Evolutionary conservation across 2,888 invertebrate genomes (phyloP).

Genomic region (Stenchaetothrips biformis): DNA sequence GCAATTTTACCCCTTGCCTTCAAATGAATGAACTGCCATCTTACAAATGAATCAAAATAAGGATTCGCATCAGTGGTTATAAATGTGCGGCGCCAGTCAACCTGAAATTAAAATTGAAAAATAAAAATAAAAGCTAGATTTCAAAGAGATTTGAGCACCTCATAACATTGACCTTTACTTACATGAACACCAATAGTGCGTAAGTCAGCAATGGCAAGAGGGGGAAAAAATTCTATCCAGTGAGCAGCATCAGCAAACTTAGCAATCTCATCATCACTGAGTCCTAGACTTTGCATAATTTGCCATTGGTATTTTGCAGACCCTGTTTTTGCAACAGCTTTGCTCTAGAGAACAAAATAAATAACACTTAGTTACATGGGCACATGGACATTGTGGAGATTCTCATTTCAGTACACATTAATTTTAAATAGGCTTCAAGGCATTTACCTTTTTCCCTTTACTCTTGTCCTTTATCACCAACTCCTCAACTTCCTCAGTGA

Average conservation of each 20-base stretch:
- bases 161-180: slow-evolving; percentile 42
- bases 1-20: slow-evolving; percentile 83
- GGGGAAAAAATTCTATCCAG: slow-evolving; percentile 98
- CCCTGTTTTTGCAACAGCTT: slow-evolving; percentile 88
- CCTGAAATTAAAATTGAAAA: slow-evolving; percentile 53
- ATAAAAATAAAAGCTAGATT: slow-evolving; percentile 3
- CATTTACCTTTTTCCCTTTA: slow-evolving; percentile 75
- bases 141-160: slow-evolving; percentile 28
- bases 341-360: slow-evolving; percentile 59
- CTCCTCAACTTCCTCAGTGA: slow-evolving; percentile 49
- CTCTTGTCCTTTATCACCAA: slow-evolving; percentile 73
- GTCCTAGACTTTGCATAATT: slow-evolving; percentile 91
- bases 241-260: slow-evolving; percentile 84
- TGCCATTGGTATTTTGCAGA: slow-evolving; percentile 94
- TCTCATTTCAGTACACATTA: slow-evolving; percentile 4
- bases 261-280: slow-evolving; percentile 85
- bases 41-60: slow-evolving; percentile 94
- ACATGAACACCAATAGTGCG: slow-evolving; percentile 87
- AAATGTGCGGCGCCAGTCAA: slow-evolving; percentile 97
- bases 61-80: slow-evolving; percentile 98
- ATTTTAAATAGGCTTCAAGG: not conserved
- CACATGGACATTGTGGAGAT: slow-evolving; percentile 27
- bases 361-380: not conserved
- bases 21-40: slow-evolving; percentile 91
- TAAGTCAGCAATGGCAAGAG: slow-evolving; percentile 78